Conservation (phyloP, 2,797 vertebrate genomes). For the Sphenodon punctatus region DNA sequence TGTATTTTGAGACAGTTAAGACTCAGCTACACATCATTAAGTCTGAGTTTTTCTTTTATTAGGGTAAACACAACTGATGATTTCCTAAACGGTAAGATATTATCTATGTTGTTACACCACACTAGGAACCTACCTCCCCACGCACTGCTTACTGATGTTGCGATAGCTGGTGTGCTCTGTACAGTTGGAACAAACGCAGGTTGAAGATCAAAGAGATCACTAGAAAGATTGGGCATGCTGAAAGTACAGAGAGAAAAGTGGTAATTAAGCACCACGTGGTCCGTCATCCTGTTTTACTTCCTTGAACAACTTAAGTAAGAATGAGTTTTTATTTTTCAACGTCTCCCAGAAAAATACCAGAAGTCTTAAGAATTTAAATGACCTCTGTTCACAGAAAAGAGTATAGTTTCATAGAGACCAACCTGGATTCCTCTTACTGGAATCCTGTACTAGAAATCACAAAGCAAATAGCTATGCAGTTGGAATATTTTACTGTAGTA, state of each 20-base stretch:
- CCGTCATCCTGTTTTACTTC: neutral
- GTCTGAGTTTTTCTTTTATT: neutral
- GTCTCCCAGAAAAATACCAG: too few relatives aligned
- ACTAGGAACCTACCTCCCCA: constrained; percentile 84
- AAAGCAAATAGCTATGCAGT: too few relatives aligned
- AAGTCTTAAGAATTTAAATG: too few relatives aligned
- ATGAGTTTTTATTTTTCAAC: neutral
- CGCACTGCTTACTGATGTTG: constrained; percentile 81
- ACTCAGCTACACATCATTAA: neutral
- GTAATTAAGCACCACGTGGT: neutral
- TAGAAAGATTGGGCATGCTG: constrained; percentile 88
- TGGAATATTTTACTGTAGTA: too few relatives aligned
- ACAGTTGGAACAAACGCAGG: constrained; percentile 87
- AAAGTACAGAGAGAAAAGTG: neutral
- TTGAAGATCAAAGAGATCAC: constrained; percentile 92
- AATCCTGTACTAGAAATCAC: neutral
- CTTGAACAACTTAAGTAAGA: neutral
- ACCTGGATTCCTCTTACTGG: too few relatives aligned
- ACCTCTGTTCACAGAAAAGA: too few relatives aligned
- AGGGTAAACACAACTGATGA: neutral
- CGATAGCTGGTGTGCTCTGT: constrained; percentile 85
- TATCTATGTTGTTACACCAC: neutral
- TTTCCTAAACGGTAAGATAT: neutral
- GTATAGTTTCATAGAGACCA: too few relatives aligned
- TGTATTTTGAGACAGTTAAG: neutral